phyloP scores from a whole-genome alignment of 2,113 vertebrate genomes.

The Rynchops niger region DNA sequence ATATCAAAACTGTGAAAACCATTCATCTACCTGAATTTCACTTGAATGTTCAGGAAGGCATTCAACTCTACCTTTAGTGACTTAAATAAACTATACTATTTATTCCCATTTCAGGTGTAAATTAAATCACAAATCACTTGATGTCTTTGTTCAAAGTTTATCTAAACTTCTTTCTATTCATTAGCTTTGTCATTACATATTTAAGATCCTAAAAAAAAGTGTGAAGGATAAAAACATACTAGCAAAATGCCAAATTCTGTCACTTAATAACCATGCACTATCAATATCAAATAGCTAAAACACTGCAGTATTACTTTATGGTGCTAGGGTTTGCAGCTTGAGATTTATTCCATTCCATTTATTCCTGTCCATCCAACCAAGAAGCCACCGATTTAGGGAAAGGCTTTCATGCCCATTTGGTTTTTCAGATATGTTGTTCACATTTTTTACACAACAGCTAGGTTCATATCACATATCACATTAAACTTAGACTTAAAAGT shows the following conservation, averaged over 20 bases:
- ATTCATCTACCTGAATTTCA: not conserved
- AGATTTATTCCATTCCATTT: constrained; percentile 20
- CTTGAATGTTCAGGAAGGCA: not conserved
- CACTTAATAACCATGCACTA: not conserved
- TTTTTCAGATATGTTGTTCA: not conserved
- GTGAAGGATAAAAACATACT: not conserved
- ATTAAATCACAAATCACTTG: not conserved
- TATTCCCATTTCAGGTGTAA: not conserved
- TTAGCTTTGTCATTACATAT: not conserved
- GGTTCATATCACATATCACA: not conserved
- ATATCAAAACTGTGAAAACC: not conserved
- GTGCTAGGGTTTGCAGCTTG: not conserved
- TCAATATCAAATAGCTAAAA: not conserved
- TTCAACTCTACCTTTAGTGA: not conserved
- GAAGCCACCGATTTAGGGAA: not conserved
- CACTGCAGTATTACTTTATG: not conserved
- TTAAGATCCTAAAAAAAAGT: not conserved
- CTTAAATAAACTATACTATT: not conserved
- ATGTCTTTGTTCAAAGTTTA: not conserved
- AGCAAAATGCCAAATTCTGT: not conserved
- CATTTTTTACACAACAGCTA: not conserved
- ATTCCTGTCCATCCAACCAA: not conserved
- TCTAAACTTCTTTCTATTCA: not conserved
- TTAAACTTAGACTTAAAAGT: not conserved
- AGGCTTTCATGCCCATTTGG: not conserved